phyloP scores from a whole-genome alignment of 2,113 vertebrate genomes.

The Reinhardtius hippoglossoides region DNA sequence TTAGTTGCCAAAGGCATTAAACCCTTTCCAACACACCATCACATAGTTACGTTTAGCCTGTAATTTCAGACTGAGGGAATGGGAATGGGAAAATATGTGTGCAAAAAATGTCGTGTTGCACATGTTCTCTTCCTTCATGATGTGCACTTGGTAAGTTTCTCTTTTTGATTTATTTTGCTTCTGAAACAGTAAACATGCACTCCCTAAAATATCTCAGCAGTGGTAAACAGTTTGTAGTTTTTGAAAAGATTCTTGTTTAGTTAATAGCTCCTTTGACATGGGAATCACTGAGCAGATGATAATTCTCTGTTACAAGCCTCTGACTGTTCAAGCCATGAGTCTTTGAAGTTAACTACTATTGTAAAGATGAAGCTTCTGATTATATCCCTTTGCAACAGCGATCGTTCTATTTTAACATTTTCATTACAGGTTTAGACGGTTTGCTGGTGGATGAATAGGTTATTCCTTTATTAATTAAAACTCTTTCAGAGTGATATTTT shows the following conservation, averaged over 20 bases:
- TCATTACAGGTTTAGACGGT: not conserved
- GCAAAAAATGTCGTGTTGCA: not conserved
- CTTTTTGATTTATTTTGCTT: not conserved
- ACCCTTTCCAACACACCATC: slow-evolving; percentile 4
- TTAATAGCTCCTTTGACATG: too few species aligned
- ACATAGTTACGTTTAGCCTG: not conserved
- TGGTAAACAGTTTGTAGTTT: not conserved
- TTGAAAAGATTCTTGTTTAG: too few species aligned
- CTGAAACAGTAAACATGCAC: too few species aligned
- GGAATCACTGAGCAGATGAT: too few species aligned
- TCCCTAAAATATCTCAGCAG: not conserved
- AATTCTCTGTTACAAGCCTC: too few species aligned
- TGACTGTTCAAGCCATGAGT: too few species aligned
- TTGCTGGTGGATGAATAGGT: not conserved
- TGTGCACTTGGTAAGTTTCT: not conserved
- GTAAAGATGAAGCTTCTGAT: not conserved
- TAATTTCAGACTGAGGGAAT: not conserved
- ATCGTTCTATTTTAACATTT: not conserved
- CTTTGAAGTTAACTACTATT: not conserved
- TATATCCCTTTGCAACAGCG: not conserved
- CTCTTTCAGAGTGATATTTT: too few species aligned
- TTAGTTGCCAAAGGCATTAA: not conserved
- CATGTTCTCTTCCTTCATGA: not conserved
- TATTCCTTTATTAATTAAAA: not conserved
- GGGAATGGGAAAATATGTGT: not conserved